Evolutionary conservation across 2,797 vertebrate genomes (phyloP).

Genomic region (Anguilla anguilla): DNA sequence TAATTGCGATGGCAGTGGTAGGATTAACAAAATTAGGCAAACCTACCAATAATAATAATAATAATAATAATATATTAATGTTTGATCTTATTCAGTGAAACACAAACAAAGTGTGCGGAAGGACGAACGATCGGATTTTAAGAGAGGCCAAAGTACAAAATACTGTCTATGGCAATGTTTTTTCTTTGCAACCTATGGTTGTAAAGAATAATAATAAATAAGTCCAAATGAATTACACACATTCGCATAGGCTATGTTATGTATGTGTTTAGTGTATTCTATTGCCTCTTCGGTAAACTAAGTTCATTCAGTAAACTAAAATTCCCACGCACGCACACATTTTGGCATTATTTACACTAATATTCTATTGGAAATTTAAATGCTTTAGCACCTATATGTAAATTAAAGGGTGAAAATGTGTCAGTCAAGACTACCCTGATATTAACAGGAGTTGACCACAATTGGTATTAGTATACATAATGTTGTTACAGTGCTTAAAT

Average conservation of each 20-base stretch:
- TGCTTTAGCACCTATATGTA: not conserved
- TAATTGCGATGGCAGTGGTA: not conserved
- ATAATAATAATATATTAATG: not conserved
- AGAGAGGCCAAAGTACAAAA: not conserved
- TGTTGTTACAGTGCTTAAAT: not conserved
- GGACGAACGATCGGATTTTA: not conserved
- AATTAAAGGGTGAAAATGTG: not conserved
- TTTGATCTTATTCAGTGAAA: not conserved
- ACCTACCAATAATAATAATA: not conserved
- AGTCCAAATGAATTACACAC: too few species aligned
- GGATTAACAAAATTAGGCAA: not conserved
- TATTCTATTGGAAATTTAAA: not conserved
- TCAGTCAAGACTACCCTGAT: not conserved
- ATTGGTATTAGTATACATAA: not conserved
- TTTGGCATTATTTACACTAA: not conserved
- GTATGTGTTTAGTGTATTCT: too few species aligned
- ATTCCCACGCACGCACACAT: not conserved
- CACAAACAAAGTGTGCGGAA: not conserved
- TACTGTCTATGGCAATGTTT: not conserved
- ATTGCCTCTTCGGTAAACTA: too few species aligned
- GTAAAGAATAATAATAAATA: too few species aligned
- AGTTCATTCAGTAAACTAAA: too few species aligned
- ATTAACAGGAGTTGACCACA: not conserved
- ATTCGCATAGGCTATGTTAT: too few species aligned
- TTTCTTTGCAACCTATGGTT: too few species aligned